Evolutionary conservation across 2,888 invertebrate species (phyloP).

Genomic region (Unio pictorum): DNA sequence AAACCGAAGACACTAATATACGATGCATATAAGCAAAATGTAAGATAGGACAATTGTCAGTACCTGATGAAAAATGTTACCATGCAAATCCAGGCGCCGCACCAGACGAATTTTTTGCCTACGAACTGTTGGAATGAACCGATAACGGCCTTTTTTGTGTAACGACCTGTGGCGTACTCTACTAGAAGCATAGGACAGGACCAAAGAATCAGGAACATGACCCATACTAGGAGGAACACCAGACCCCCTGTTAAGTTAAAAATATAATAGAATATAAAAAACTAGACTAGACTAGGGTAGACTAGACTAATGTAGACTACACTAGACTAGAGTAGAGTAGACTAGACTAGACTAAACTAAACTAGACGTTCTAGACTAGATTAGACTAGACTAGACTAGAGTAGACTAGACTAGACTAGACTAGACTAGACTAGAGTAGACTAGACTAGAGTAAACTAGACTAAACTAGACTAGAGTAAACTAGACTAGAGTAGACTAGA

Average conservation of each 20-base stretch:
- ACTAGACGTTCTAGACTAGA: no score
- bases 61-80: constrained; percentile 62
- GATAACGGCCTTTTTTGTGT: constrained; percentile 58
- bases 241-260: constrained; percentile 52
- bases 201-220: constrained; percentile 64
- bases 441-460: no score
- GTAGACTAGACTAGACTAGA: no score
- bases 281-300: no score
- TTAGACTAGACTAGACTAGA: no score
- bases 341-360: no score
- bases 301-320: no score
- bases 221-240: constrained; percentile 63
- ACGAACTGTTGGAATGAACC: constrained; percentile 55
- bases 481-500: no score
- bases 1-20: neutral
- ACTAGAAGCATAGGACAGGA: constrained; percentile 63
- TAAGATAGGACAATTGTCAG: constrained; percentile 10
- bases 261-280: neutral
- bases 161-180: constrained; percentile 65
- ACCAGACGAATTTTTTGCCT: constrained; percentile 60
- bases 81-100: constrained; percentile 63
- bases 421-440: no score
- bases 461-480: no score
- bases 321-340: no score
- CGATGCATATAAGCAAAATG: neutral